Percentiles rank a stretch among this genome's conserved stretches.
These are phyloP conservation scores for Crotophaga sulcirostris DNA, from an alignment of 2,113 vertebrate species.

Conservation along the genomic window DNA sequence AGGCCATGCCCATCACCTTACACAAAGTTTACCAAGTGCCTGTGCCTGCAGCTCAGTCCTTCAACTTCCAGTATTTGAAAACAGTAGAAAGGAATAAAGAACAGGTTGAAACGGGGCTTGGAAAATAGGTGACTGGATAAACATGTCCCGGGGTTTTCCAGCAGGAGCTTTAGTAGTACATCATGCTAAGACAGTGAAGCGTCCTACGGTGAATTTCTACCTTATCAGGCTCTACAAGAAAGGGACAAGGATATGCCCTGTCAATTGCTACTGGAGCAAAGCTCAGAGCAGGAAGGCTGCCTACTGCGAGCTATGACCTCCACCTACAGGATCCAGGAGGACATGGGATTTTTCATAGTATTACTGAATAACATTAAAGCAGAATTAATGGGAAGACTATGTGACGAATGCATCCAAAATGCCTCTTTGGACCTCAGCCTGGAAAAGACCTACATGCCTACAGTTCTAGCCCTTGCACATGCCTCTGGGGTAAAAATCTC, in stretches of 20 bases:
- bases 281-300: not conserved
- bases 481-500: not conserved
- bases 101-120: not conserved
- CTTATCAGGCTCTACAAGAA: not conserved
- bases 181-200: accelerated
- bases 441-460: not conserved
- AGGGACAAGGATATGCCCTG: not conserved
- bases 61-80: not conserved
- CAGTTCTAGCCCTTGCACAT: not conserved
- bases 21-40: not conserved
- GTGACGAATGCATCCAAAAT: not conserved
- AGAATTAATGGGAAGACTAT: not conserved
- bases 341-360: not conserved
- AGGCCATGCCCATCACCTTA: not conserved
- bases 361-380: not conserved
- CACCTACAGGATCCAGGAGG: not conserved
- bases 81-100: not conserved
- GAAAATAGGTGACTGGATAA: not conserved
- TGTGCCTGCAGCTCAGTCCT: not conserved
- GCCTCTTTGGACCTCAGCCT: not conserved
- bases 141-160: not conserved
- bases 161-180: not conserved
- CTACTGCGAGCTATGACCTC: not conserved
- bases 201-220: accelerated
- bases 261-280: not conserved